A percentile compares a stretch with the other conserved stretches of the same genome.
Conservation (phyloP, 2,888 invertebrate genomes). For the Fragum whitleyi region DNA sequence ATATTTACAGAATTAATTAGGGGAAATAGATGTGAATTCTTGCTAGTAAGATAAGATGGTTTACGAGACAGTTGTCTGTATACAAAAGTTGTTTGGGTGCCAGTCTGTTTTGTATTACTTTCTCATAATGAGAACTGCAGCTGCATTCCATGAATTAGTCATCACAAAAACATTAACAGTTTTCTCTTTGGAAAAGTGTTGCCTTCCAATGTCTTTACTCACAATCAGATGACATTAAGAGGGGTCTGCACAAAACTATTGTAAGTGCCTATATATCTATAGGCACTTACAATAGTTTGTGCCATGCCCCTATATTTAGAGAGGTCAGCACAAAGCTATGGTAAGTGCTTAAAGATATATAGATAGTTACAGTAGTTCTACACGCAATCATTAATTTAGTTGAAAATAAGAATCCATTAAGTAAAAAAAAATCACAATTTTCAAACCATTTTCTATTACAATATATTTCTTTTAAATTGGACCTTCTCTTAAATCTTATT, state of each 20-base stretch:
- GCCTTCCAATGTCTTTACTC: neutral
- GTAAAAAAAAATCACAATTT: too few species aligned
- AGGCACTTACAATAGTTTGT: too few species aligned
- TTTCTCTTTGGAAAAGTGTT: conserved; percentile 1
- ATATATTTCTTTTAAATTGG: too few species aligned
- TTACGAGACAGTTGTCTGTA: conserved; percentile 10
- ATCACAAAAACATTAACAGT: conserved; percentile 11
- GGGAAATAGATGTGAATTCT: neutral
- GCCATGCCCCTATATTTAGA: too few species aligned
- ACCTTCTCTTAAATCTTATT: too few species aligned
- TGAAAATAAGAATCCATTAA: too few species aligned
- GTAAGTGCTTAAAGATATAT: too few species aligned
- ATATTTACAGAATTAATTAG: neutral
- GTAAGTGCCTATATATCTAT: too few species aligned
- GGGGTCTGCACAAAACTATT: neutral
- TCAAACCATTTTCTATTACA: too few species aligned
- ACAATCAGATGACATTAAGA: neutral
- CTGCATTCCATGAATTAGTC: conserved; percentile 25
- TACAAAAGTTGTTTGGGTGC: conserved; percentile 5
- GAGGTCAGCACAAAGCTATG: too few species aligned
- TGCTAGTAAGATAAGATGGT: neutral
- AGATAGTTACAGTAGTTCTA: too few species aligned
- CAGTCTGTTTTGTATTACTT: neutral
- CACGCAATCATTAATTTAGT: too few species aligned
- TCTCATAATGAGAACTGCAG: conserved; percentile 17